Evolutionary conservation across 2,888 invertebrate genomes (phyloP).

Genomic region (Drosophila monieri): DNA sequence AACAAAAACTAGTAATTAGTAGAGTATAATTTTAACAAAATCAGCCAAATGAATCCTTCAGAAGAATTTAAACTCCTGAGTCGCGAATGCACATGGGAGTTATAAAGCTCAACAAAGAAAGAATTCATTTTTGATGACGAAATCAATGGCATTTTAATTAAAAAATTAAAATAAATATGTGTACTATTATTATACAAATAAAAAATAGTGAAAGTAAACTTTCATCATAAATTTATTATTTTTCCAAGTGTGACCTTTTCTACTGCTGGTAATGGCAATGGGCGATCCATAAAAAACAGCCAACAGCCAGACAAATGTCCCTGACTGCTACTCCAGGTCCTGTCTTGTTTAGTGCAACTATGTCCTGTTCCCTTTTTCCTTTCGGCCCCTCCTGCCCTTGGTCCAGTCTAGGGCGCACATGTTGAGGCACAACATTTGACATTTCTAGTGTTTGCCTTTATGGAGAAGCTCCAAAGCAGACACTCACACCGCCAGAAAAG

Average conservation of each 20-base stretch:
- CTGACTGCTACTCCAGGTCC: conserved; percentile 32
- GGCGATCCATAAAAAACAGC: conserved; percentile 41
- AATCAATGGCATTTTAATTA: no score
- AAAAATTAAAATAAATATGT: no score
- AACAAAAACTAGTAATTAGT: not conserved
- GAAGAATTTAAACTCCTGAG: no score
- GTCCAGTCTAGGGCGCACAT: conserved; percentile 19
- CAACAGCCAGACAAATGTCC: conserved; percentile 40
- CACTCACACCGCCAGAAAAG: conserved; percentile 21
- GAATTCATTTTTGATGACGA: no score
- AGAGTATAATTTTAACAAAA: not conserved
- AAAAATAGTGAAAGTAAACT: no score
- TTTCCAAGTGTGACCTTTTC: conserved; percentile 7
- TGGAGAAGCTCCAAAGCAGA: conserved; percentile 17
- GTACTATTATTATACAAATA: no score
- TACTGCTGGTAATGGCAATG: conserved; percentile 6
- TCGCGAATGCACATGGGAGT: no score
- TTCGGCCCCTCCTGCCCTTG: not conserved
- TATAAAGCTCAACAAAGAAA: no score
- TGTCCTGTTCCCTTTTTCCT: conserved; percentile 2
- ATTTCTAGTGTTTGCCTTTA: conserved; percentile 56
- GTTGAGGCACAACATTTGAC: conserved; percentile 47
- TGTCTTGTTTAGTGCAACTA: not conserved
- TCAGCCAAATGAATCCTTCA: no score
- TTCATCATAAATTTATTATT: not conserved